Conservation (phyloP, 2,888 invertebrate species). For the Mantis religiosa region DNA sequence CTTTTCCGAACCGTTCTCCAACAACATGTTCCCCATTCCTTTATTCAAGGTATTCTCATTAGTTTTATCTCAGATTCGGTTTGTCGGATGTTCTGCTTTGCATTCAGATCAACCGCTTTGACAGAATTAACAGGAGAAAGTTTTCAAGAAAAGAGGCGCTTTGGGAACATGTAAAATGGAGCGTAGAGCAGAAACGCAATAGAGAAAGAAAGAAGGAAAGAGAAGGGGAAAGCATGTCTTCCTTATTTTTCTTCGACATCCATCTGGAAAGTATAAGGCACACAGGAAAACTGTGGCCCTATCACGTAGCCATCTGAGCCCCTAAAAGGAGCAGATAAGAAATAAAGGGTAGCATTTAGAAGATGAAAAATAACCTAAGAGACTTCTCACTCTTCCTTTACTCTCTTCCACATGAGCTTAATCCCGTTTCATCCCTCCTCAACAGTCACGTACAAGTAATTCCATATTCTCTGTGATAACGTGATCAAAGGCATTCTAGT, state of each 20-base stretch:
- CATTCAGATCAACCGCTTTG: neutral
- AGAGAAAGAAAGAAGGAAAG: neutral
- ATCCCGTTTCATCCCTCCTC: neutral
- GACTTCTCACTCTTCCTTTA: neutral
- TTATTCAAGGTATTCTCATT: neutral
- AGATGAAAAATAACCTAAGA: neutral
- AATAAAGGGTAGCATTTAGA: neutral
- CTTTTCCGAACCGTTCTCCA: neutral
- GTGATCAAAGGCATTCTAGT: neutral
- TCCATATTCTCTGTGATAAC: neutral
- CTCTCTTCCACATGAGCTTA: neutral
- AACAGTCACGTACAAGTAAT: neutral
- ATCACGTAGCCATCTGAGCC: neutral
- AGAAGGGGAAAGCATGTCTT: neutral
- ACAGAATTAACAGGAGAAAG: neutral
- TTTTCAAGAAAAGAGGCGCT: neutral
- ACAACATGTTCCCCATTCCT: neutral
- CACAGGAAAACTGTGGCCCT: neutral
- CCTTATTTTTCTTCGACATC: neutral
- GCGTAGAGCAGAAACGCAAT: neutral
- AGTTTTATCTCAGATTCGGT: neutral
- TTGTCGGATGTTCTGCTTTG: neutral
- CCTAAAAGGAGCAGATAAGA: neutral
- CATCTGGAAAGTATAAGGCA: neutral
- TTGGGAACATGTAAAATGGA: neutral